Evolutionary conservation across 2,888 invertebrate species (phyloP), one percentile per base, ranked within the genome.

Genomic region (Panorpa germanica): DNA sequence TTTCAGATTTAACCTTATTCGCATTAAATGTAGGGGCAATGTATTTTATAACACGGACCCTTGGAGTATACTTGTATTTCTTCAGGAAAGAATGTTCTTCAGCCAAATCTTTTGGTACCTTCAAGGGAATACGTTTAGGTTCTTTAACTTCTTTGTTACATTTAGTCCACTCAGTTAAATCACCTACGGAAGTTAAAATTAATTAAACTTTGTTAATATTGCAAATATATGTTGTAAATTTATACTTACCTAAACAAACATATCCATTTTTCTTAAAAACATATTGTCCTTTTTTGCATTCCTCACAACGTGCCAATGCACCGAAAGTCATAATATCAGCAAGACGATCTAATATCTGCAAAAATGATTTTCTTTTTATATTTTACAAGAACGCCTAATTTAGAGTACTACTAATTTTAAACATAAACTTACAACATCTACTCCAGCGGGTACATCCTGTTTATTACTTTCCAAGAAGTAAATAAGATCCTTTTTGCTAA

Each of bases 311-410:
- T 35, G 64, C 52, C 3, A 88, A 57, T 3, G 72, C 68, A 17
- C 96, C 98, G 57, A 96, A 98, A 0, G 74, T 65, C 68, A 96
- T 74, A 18, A 70, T 61, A 52, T 98, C 96, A 7, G 81, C 65
- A 4, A 90, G 49, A 29, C 63, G 62, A 49, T 90, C 83, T 33
- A 81, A 48, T 32, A 76, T 64, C 78, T 85, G 45, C 16, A 57
- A 56, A 28, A 35, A 13, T 18, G 2, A 19, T 24, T 9, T n/a
- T 3, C 10, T 25, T 13, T n/a, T 11, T 14, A 5, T 21, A 12
- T 18, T n/a, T 23, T 16, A 23, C 29, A 17, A 19, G 12, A 10
- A n/a, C n/a, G n/a, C n/a, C n/a, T n/a, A n/a, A n/a, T n/a, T n/a
- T n/a, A n/a, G n/a, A n/a, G n/a, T n/a, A n/a, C n/a, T n/a, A n/a